Conservation (phyloP, 2,797 vertebrate genomes). For the Cyclura pinguis region DNA sequence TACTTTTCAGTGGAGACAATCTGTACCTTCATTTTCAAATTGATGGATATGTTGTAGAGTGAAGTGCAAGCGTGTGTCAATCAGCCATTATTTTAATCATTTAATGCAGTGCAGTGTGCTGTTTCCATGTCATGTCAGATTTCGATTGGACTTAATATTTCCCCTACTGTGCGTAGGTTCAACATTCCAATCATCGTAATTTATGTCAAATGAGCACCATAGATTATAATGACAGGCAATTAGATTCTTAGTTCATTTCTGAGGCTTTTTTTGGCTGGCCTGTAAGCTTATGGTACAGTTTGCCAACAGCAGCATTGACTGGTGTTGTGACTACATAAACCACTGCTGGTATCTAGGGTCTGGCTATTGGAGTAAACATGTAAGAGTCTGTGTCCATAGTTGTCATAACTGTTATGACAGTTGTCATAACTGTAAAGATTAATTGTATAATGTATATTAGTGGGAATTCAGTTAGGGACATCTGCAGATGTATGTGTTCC, state of each 20-base stretch:
- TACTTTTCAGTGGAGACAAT: not conserved
- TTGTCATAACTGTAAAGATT: not conserved
- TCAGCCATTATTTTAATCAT: not conserved
- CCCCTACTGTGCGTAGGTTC: slow-evolving; percentile 12
- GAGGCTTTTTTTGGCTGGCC: not conserved
- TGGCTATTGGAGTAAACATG: not conserved
- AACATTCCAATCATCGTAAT: slow-evolving; percentile 19
- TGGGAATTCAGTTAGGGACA: not conserved
- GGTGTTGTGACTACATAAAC: not conserved
- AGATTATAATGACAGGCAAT: not conserved
- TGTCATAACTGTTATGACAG: not conserved
- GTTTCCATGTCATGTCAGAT: slow-evolving; percentile 11
- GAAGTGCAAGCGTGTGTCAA: not conserved
- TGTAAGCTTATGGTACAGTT: not conserved
- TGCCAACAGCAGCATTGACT: not conserved
- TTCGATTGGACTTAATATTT: slow-evolving; percentile 14
- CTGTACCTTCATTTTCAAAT: not conserved
- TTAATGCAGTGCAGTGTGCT: not conserved
- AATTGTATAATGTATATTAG: not conserved
- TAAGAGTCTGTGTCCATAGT: not conserved
- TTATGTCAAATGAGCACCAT: not conserved
- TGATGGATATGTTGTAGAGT: not conserved
- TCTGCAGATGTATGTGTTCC: too few relatives aligned
- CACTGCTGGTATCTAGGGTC: not conserved
- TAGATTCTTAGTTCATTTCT: not conserved